Evolutionary conservation across 2,888 invertebrate genomes (phyloP).

Genomic region (Pristionchus maxplancki): DNA sequence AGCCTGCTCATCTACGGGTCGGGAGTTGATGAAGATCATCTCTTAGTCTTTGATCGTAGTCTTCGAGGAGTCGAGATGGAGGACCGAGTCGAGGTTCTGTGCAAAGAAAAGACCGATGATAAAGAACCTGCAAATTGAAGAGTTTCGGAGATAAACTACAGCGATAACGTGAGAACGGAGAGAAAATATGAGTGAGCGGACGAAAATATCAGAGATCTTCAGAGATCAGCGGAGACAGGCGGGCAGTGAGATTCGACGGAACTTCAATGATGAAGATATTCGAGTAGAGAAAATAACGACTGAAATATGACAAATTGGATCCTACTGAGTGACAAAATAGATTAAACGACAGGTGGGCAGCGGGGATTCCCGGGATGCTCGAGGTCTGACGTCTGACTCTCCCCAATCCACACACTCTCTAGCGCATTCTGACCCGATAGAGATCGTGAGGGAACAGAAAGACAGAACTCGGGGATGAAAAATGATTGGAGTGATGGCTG

Average conservation of each 20-base stretch:
- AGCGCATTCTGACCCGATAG: no score
- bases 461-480: no score
- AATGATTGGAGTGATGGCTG: background rate
- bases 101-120: background rate
- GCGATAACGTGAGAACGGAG: background rate
- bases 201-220: background rate
- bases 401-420: no score
- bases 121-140: background rate
- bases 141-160: background rate
- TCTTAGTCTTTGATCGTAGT: background rate
- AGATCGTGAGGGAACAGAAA: background rate
- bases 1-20: constrained; percentile 45
- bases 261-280: no score
- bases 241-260: no score
- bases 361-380: background rate
- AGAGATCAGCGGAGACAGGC: background rate
- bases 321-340: no score
- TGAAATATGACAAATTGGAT: background rate
- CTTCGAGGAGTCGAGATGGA: background rate
- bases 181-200: background rate
- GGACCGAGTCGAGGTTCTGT: no score
- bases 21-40: constrained; percentile 53
- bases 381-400: no score
- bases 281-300: background rate
- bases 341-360: background rate